Percentiles rank a stretch among this genome's conserved stretches.
Conservation (phyloP, 2,888 invertebrate genomes). For the Tethea ocularis region DNA sequence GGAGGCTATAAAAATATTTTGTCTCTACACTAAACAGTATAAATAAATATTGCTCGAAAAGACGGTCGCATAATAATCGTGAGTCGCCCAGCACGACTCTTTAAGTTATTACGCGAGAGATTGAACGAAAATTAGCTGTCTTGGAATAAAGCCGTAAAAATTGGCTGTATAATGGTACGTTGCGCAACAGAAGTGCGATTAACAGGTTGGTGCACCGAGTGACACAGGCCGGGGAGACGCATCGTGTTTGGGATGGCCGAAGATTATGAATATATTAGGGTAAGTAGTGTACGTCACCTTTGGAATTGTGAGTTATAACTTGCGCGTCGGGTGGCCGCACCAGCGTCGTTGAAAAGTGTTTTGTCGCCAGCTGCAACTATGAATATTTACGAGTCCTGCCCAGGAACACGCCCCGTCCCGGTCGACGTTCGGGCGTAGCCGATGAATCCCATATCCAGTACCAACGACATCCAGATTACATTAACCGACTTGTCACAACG, state of each 20-base stretch:
- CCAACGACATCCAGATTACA: constrained; percentile 17
- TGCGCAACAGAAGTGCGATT: constrained; percentile 45
- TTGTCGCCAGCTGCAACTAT: constrained; percentile 67
- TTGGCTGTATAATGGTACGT: constrained; percentile 44
- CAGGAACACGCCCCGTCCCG: constrained; percentile 51
- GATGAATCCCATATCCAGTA: constrained; percentile 34
- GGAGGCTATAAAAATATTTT: constrained; percentile 47
- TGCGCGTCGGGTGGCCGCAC: constrained; percentile 71
- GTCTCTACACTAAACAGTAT: constrained; percentile 46
- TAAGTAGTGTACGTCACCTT: constrained; percentile 44
- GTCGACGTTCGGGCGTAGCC: constrained; percentile 26
- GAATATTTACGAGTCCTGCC: constrained; percentile 71
- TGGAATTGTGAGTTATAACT: constrained; percentile 58
- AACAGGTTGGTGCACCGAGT: constrained; percentile 46
- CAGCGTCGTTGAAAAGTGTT: constrained; percentile 63
- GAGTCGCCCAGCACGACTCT: constrained; percentile 71
- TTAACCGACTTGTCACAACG: constrained; percentile 4
- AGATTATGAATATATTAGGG: constrained; percentile 44
- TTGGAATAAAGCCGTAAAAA: constrained; percentile 58
- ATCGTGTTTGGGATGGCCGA: constrained; percentile 17
- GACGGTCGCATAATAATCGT: constrained; percentile 66
- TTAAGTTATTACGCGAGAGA: constrained; percentile 67
- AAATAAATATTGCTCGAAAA: constrained; percentile 60
- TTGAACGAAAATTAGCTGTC: constrained; percentile 66
- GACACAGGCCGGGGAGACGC: constrained; percentile 28